Conservation (phyloP, 2,113 vertebrate genomes). For the Synodontis membranacea region DNA sequence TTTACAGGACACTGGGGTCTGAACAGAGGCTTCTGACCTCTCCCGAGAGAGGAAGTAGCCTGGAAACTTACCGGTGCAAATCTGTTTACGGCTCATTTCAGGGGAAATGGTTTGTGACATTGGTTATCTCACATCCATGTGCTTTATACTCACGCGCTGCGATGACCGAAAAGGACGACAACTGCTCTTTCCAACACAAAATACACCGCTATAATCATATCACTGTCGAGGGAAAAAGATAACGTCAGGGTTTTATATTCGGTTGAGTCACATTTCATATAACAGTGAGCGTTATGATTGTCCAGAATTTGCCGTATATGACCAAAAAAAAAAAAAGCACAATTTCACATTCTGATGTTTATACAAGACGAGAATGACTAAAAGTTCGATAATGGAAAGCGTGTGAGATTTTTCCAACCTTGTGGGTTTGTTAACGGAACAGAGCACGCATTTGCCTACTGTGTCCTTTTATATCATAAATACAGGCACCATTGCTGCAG, state of each 20-base stretch:
- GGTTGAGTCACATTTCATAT: not conserved
- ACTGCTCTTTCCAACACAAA: not conserved
- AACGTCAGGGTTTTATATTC: not conserved
- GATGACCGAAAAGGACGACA: not conserved
- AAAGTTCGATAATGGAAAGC: not conserved
- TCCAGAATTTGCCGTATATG: not conserved
- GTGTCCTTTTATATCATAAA: conserved; percentile 11
- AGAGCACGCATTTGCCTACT: not conserved
- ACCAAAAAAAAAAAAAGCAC: not conserved
- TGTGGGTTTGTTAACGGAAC: not conserved
- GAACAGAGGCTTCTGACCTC: conserved; percentile 60
- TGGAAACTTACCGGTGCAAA: conserved; percentile 46
- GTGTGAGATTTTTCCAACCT: not conserved
- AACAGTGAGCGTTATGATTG: not conserved
- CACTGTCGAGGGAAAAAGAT: not conserved
- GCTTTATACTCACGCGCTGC: not conserved
- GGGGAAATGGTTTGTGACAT: conserved; percentile 19
- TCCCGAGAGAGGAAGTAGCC: conserved; percentile 63
- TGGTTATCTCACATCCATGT: conserved; percentile 13
- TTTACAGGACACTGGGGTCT: conserved; percentile 39
- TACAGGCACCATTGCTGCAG: not conserved
- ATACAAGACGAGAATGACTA: not conserved
- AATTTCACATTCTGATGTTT: not conserved
- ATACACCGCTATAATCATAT: not conserved
- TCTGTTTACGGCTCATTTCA: conserved; percentile 46